Percentiles rank a stretch among this genome's conserved stretches.
Conservation (phyloP, 2,113 vertebrate species). For the Microcebus lehilahytsara region DNA sequence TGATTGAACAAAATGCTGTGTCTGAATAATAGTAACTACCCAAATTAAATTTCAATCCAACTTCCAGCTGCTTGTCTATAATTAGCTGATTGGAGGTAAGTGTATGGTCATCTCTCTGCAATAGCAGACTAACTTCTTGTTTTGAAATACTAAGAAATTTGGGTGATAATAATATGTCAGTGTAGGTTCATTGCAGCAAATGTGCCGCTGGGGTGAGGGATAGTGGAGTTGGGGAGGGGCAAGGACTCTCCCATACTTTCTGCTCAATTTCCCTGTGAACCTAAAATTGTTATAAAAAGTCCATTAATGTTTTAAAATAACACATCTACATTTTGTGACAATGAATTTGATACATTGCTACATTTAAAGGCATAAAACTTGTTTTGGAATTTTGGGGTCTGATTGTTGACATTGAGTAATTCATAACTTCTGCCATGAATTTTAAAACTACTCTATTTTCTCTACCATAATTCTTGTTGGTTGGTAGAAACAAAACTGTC, state of each 20-base stretch:
- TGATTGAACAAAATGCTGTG: neutral
- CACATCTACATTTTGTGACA: neutral
- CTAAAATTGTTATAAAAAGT: neutral
- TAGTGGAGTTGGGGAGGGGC: fast-evolving
- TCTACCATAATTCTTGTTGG: conserved; percentile 52
- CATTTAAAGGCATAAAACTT: neutral
- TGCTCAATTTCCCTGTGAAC: neutral
- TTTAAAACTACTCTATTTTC: conserved; percentile 47
- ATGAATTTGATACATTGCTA: neutral
- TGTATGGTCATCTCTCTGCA: neutral
- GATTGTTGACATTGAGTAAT: neutral
- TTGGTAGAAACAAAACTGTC: neutral
- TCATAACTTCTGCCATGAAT: conserved; percentile 50
- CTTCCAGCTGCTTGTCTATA: neutral
- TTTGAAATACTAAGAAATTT: neutral
- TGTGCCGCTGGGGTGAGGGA: too few species aligned
- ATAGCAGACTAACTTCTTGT: neutral
- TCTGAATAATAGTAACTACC: neutral
- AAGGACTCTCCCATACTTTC: neutral
- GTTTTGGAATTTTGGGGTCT: neutral
- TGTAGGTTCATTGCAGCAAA: neutral
- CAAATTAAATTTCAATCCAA: neutral
- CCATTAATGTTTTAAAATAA: neutral
- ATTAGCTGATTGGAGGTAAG: neutral
- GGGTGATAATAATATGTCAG: neutral